phyloP scores from a whole-genome alignment of 2,113 vertebrate species.

The Empidonax traillii region DNA sequence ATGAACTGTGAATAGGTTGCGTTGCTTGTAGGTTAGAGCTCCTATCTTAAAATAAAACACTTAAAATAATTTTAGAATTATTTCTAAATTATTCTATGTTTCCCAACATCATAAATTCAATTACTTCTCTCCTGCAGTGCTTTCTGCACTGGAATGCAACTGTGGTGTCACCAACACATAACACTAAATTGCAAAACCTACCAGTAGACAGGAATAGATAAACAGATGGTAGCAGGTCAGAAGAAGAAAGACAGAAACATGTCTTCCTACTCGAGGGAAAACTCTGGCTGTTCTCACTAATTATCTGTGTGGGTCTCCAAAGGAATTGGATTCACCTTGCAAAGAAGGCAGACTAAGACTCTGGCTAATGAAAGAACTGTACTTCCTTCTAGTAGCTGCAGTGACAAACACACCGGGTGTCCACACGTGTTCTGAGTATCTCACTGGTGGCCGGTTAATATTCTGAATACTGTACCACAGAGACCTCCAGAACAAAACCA shows the following conservation, averaged over 20 bases:
- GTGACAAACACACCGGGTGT: background rate
- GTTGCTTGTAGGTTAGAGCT: background rate
- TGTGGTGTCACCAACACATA: background rate
- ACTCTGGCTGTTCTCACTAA: background rate
- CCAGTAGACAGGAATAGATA: background rate
- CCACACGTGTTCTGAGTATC: rapidly evolving
- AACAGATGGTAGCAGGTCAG: slow-evolving; percentile 7
- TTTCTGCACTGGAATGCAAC: background rate
- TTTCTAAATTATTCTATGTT: background rate
- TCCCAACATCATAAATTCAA: background rate
- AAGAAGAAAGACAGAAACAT: slow-evolving; percentile 13
- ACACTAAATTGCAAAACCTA: background rate
- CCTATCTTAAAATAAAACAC: background rate
- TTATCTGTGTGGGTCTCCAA: background rate
- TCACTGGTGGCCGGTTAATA: background rate
- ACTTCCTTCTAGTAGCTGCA: background rate
- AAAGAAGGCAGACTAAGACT: background rate
- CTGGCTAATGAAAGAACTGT: background rate
- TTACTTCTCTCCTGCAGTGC: background rate
- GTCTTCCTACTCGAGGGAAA: background rate
- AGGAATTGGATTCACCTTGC: background rate
- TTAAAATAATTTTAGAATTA: background rate
- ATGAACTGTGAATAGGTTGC: background rate
- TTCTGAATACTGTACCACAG: background rate
- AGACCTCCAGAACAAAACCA: background rate